Base-by-base conservation (phyloP, 2,888 invertebrate species). In the Hydrotaea diabolus region DNA sequence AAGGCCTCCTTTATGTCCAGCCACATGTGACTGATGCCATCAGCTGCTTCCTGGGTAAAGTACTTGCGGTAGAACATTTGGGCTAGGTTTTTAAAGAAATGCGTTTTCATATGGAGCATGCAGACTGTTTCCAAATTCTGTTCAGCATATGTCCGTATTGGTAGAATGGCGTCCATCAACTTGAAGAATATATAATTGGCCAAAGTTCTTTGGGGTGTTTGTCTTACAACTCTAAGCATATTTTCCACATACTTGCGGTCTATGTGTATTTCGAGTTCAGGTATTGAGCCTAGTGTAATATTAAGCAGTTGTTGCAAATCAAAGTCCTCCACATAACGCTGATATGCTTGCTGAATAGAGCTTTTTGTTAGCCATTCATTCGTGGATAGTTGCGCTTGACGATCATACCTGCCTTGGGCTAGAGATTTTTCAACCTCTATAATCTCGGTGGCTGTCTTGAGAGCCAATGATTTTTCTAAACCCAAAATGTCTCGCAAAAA, bases 361-460 rank as follows among this genome's bases (percentile, higher is more conserved):
- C 86, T 87, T 9, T 87, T 66, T 0, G 64, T 82, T 17, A 86
- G 89, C 21, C 77, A 80, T 3, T 74, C 17, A 5, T 88, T 83
- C 39, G 91, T 74, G 0, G 88, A 87, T 0, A 64, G 36, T 2
- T 91, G 53, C 0, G 80, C 59, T n/a, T 86, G 83, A 9, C 66
- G n/a, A 8, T 88, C 85, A 0, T 71, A 3, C 19, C 89, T 75
- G 0, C 89, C 92, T 0, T 74, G 36, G 0, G 91, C 91, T 36
- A 91, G 86, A 2, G 84, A 75, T 8, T 87, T 85, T 79, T 91
- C 92, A 39, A 92, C 89, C 11, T 89, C 76, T 4, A 91, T 17
- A 7, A 91, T 62, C 23, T 91, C 89, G 0, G 15, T 26, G 7
- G 91, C 90, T 0, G 88, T 87, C 15, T 39, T 0, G 0, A 62